Conservation (phyloP, 2,888 invertebrate genomes). For the Agriopis marginaria region DNA sequence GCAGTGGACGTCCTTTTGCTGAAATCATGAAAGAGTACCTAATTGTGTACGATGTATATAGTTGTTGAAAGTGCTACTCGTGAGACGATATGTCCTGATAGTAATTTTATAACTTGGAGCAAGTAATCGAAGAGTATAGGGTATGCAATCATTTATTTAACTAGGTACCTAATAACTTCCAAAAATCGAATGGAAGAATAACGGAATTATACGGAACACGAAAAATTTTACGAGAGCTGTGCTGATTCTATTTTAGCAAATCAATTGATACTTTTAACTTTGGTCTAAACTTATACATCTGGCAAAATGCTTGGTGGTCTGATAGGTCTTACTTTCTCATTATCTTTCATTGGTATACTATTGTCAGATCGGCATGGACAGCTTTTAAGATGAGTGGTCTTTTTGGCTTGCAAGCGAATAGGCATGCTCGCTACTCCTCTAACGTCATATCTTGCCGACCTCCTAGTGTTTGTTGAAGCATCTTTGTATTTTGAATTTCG, state of each 20-base stretch:
- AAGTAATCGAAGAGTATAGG: background rate
- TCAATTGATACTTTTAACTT: background rate
- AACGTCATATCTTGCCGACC: conserved; percentile 8
- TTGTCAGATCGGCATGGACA: background rate
- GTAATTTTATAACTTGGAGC: too few species aligned
- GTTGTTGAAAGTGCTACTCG: too few species aligned
- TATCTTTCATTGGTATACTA: background rate
- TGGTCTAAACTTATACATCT: background rate
- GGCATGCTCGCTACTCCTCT: conserved; percentile 10
- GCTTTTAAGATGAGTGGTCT: background rate
- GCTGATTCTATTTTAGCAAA: background rate
- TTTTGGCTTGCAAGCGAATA: background rate
- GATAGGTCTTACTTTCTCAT: conserved; percentile 4
- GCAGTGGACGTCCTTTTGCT: too few species aligned
- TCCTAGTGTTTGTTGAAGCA: conserved; percentile 7
- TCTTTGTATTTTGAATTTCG: conserved; percentile 7
- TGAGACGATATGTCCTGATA: too few species aligned
- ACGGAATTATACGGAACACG: background rate
- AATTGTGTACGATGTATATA: too few species aligned
- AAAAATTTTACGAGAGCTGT: background rate
- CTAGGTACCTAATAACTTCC: background rate
- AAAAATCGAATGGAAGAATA: background rate
- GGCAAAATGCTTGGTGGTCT: background rate
- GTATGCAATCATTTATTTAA: background rate
- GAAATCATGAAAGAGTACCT: too few species aligned